Evolutionary conservation across 2,888 invertebrate species (phyloP).

Genomic region (Sycophila texana): DNA sequence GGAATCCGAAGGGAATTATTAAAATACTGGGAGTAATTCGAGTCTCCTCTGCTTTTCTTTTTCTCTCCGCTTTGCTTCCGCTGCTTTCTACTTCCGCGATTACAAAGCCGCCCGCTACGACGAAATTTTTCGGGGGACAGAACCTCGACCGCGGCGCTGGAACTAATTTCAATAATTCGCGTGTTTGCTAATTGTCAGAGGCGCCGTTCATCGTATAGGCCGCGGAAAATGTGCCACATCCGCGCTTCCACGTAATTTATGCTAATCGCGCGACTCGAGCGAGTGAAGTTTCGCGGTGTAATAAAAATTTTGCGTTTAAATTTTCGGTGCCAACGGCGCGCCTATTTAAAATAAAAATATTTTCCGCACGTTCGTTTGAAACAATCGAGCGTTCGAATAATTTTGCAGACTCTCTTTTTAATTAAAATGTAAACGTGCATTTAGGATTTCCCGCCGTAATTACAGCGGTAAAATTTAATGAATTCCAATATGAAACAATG

Average conservation of each 20-base stretch:
- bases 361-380: no score
- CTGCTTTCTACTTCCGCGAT: neutral
- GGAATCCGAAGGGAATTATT: constrained; percentile 15
- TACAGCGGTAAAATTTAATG: no score
- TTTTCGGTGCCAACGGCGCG: no score
- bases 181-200: no score
- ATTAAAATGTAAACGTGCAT: no score
- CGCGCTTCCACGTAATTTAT: neutral
- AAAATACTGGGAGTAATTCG: constrained; percentile 50
- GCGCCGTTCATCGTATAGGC: no score
- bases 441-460: no score
- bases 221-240: neutral
- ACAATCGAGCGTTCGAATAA: neutral
- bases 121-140: no score
- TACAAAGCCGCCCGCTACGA: neutral
- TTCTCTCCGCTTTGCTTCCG: neutral
- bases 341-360: no score
- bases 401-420: neutral
- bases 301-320: neutral
- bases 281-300: no score
- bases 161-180: constrained; percentile 11
- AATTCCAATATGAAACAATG: no score
- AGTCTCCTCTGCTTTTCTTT: neutral
- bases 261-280: no score
- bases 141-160: neutral